These are phyloP conservation scores for Oreotragus oreotragus DNA, from an alignment of 2,113 vertebrate species.

Conservation along the genomic window DNA sequence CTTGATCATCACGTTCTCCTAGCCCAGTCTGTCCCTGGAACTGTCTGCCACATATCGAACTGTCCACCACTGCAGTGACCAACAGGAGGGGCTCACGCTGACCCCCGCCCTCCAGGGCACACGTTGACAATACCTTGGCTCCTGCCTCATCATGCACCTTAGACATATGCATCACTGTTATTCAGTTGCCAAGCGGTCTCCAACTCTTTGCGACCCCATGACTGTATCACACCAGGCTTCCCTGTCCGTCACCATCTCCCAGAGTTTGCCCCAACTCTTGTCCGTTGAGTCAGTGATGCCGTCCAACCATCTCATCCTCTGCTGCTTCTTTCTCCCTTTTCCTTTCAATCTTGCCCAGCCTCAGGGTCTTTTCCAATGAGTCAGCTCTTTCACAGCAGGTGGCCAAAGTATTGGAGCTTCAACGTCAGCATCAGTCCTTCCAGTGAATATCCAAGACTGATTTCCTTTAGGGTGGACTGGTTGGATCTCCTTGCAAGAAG, in stretches of 20 bases:
- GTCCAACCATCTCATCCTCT: neutral
- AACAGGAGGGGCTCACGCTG: neutral
- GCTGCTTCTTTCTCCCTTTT: neutral
- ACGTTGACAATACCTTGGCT: neutral
- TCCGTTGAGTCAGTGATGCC: neutral
- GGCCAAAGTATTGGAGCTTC: neutral
- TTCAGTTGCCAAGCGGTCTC: neutral
- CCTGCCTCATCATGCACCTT: neutral
- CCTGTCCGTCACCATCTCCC: rapidly evolving
- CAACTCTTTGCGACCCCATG: rapidly evolving
- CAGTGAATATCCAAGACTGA: neutral
- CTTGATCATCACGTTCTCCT: neutral
- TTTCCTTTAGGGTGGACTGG: neutral
- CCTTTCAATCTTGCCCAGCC: neutral
- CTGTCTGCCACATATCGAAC: neutral
- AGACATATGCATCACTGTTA: rapidly evolving
- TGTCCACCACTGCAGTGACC: too few species aligned
- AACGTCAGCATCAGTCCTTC: neutral
- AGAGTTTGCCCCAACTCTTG: neutral
- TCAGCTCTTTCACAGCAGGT: neutral
- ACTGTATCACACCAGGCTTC: neutral
- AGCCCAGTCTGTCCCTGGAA: neutral
- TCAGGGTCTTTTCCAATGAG: neutral
- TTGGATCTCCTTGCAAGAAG: neutral
- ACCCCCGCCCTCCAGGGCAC: neutral